A percentile compares a stretch with the other conserved stretches of the same genome.
Evolutionary conservation across 2,888 invertebrate genomes (phyloP).

Genomic region (Bembecia ichneumoniformis): DNA sequence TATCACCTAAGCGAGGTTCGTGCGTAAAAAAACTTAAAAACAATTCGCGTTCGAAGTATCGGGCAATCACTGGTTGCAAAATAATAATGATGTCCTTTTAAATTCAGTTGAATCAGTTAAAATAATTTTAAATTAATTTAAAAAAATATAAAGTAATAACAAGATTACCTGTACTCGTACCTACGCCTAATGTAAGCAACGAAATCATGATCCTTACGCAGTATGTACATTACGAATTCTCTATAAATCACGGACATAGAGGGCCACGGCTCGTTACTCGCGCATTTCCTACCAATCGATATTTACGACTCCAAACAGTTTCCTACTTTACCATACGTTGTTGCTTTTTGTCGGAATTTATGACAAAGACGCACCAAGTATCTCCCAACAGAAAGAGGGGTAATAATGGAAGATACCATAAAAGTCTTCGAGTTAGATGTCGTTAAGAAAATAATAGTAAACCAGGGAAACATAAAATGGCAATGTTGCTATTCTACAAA

Average conservation of each 20-base stretch:
- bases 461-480: background rate
- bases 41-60: too few species aligned
- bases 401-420: background rate
- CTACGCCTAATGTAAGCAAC: too few species aligned
- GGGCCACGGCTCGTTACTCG: constrained; percentile 1
- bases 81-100: too few species aligned
- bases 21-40: too few species aligned
- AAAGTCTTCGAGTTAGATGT: background rate
- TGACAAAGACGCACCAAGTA: background rate
- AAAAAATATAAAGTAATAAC: too few species aligned
- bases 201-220: too few species aligned
- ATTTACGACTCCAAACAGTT: constrained; percentile 1
- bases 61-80: too few species aligned
- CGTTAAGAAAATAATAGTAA: background rate
- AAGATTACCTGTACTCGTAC: too few species aligned
- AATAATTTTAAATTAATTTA: too few species aligned
- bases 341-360: background rate
- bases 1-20: too few species aligned
- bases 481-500: background rate
- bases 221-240: background rate
- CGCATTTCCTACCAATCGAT: constrained; percentile 3
- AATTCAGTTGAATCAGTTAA: too few species aligned
- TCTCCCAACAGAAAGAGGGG: background rate
- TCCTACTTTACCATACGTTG: background rate
- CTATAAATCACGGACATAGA: constrained; percentile 1